A percentile compares a stretch with the other conserved stretches of the same genome.
Evolutionary conservation across 2,888 invertebrate genomes (phyloP).

Genomic region (Tiliacea citrago): DNA sequence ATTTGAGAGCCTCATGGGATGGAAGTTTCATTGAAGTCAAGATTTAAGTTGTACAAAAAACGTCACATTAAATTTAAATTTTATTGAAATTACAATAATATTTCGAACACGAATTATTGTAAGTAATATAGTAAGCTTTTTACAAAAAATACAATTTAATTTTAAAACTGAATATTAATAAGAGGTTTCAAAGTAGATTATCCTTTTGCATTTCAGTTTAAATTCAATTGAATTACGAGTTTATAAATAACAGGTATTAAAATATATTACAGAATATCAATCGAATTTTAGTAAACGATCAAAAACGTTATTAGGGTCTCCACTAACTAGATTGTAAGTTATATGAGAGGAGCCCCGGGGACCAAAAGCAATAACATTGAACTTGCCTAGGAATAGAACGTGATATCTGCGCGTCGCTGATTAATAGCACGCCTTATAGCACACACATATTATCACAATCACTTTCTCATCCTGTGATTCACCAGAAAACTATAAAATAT

Average conservation of each 20-base stretch:
- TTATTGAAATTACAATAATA: not conserved
- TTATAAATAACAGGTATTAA: constrained; percentile 7
- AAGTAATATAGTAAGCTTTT: constrained; percentile 10
- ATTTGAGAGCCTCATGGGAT: not conserved
- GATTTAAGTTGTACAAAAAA: not conserved
- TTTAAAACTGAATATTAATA: constrained; percentile 36
- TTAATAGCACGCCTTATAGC: too few species aligned
- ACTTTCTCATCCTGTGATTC: too few species aligned
- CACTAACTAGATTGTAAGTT: constrained; percentile 9
- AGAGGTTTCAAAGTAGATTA: constrained; percentile 13
- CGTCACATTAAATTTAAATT: not conserved
- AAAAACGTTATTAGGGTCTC: not conserved
- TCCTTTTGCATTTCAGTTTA: not conserved
- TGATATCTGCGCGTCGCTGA: too few species aligned
- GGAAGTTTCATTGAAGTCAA: not conserved
- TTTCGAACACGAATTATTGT: not conserved
- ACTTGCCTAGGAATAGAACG: too few species aligned
- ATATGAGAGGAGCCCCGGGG: too few species aligned
- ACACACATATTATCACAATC: too few species aligned
- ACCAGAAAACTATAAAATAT: too few species aligned
- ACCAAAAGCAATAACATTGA: too few species aligned
- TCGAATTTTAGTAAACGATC: constrained; percentile 12
- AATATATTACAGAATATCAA: constrained; percentile 9
- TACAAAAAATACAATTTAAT: constrained; percentile 20
- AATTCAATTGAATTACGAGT: constrained; percentile 30